Evolutionary conservation across 30 jellyfish, hydroid and myxozoan genomes (phyloP), one percentile per base, ranked within the genome.

Genomic region (Catostylus mosaicus): DNA sequence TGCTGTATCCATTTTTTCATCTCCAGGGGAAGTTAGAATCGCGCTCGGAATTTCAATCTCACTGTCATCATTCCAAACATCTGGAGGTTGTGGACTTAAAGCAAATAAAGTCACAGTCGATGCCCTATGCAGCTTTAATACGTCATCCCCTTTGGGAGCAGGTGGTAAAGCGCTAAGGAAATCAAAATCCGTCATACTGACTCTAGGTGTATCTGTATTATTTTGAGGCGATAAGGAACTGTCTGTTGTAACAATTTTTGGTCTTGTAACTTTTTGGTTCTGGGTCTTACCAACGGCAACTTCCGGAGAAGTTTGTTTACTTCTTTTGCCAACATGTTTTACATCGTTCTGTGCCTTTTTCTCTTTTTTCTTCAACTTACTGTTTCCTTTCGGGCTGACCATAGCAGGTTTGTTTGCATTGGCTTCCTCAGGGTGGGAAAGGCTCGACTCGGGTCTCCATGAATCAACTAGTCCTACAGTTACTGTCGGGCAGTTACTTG

Each of bases 161-260:
- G 97, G 97, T 64, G 97, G 97, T 60, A 85, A 67, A 1, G 97
- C 97, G 40, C 84, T 93, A 8, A 90, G 85, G 66, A 74, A 90
- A 82, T 90, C 97, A 40, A 83, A 90, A 52, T 68, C 89, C 56
- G 88, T 46, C 80, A 68, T 59, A 40, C 93, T 90, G 29, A 67
- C 54, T 29, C 95, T 40, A n/a, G 96, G 96, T 31, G 89, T 65
- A 7, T 75, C 86, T 31, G 45, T 69, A 11, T 31, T 29, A 20
- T n/a, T 22, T 1, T 27, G 16, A 3, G 65, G 34, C 8, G 35
- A 16, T 29, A 24, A 34, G 26, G 33, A 33, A 11, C 24, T 18
- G 2, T 18, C 56, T 6, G 64, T 16, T 68, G 59, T 46, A 12
- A 35, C 80, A 68, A 20, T 27, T 24, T 12, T 68, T 27, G 36